Conservation (phyloP, 35 echinoderm and acorn worm species). For the Heliocidaris erythrogramma region DNA sequence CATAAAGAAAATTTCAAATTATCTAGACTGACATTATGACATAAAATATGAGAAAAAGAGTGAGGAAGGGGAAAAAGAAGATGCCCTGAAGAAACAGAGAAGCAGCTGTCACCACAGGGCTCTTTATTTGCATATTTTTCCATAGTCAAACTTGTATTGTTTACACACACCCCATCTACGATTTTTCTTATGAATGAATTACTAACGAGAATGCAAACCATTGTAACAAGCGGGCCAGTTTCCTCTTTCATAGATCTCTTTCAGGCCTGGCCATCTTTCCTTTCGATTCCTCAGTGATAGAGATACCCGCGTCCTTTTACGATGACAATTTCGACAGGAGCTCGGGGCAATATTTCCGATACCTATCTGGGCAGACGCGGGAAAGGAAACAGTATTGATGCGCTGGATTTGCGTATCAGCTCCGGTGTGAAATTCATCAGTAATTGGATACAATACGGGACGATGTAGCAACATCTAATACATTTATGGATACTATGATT, state of each 20-base stretch:
- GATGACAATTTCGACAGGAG: conserved; percentile 38
- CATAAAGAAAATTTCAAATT: background rate
- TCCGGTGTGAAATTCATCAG: conserved; percentile 28
- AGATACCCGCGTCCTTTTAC: conserved; percentile 32
- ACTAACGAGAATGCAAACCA: conserved; percentile 5
- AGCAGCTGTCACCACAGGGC: conserved; percentile 24
- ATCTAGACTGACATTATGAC: background rate
- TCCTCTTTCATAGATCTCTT: conserved; percentile 2
- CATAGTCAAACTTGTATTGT: conserved; percentile 40
- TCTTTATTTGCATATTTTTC: background rate
- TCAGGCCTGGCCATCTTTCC: background rate
- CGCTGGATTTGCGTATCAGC: conserved; percentile 41
- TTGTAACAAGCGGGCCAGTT: background rate
- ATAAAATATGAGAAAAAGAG: background rate
- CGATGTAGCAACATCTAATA: conserved; percentile 37
- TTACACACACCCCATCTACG: background rate
- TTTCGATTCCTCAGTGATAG: conserved; percentile 23
- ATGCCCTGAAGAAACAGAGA: conserved; percentile 9
- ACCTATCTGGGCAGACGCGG: conserved; percentile 14
- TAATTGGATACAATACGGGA: conserved; percentile 21
- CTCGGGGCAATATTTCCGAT: conserved; percentile 41
- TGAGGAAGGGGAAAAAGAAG: background rate
- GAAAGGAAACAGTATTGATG: conserved; percentile 13
- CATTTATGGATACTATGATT: conserved; percentile 38
- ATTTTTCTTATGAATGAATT: conserved; percentile 42